These are phyloP conservation scores for Achroia grisella DNA, from an alignment of 1,140 invertebrate genomes.

Conservation along the genomic window DNA sequence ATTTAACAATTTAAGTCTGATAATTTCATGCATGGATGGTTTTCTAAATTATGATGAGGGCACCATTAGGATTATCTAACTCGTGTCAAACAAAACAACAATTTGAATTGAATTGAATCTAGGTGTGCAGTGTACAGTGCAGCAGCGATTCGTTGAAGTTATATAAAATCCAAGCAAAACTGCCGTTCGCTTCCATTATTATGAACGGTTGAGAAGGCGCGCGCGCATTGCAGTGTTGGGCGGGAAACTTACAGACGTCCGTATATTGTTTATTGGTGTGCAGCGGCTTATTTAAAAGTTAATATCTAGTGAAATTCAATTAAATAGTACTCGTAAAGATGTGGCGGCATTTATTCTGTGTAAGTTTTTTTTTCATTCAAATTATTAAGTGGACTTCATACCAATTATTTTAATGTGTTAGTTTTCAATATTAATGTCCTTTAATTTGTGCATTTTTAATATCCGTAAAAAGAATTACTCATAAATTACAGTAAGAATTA, in stretches of 20 bases:
- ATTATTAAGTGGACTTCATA: no score
- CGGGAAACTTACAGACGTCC: constrained; percentile 13
- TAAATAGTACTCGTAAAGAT: not conserved
- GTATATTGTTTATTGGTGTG: not conserved
- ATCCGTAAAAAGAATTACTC: no score
- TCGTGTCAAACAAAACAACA: constrained; percentile 46
- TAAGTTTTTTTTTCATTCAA: not conserved
- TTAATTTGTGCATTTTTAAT: no score
- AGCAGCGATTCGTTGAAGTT: constrained; percentile 28
- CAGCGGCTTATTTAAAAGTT: not conserved
- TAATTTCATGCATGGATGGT: constrained; percentile 41
- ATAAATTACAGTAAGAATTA: no score
- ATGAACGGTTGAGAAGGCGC: constrained; percentile 26
- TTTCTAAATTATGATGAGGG: constrained; percentile 32
- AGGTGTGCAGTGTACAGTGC: constrained; percentile 23
- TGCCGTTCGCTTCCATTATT: constrained; percentile 42
- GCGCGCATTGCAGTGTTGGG: constrained; percentile 22
- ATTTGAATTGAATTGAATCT: constrained; percentile 36
- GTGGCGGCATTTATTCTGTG: not conserved
- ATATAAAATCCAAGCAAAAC: constrained; percentile 49
- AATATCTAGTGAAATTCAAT: constrained; percentile 3
- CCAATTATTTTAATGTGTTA: no score
- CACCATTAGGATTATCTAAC: constrained; percentile 48
- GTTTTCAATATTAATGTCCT: no score
- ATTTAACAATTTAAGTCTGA: constrained; percentile 6